Evolutionary conservation across 2,888 invertebrate species (phyloP).

Genomic region (Chloromyia formosa): DNA sequence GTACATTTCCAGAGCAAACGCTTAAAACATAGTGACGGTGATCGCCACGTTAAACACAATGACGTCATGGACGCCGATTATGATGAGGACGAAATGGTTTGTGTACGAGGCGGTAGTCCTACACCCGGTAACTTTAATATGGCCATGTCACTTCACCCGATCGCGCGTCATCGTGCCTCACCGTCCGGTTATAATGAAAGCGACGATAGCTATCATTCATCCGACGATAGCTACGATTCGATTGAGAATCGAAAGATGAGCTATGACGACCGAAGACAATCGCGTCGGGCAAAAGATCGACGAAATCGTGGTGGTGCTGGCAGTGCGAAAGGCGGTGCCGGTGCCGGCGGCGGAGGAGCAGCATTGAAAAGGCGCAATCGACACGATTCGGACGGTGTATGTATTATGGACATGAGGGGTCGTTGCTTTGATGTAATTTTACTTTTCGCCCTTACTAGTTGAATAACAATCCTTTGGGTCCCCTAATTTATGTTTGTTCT

Average conservation of each 20-base stretch:
- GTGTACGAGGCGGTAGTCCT: constrained; percentile 81
- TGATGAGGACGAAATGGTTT: constrained; percentile 83
- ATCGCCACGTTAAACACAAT: background rate
- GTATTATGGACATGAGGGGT: constrained; percentile 87
- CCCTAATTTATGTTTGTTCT: no score
- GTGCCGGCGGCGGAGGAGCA: constrained; percentile 66
- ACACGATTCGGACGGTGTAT: constrained; percentile 77
- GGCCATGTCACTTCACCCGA: constrained; percentile 30
- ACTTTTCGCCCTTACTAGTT: background rate
- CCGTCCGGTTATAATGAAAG: constrained; percentile 65
- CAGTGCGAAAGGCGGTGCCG: constrained; percentile 64
- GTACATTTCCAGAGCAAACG: background rate
- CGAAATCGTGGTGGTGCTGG: constrained; percentile 52
- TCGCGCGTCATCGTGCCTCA: constrained; percentile 54
- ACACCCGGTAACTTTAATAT: background rate
- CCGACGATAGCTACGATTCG: constrained; percentile 67
- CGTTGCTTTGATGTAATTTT: constrained; percentile 76
- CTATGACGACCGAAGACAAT: constrained; percentile 63
- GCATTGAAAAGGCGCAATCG: constrained; percentile 67
- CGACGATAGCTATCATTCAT: constrained; percentile 66
- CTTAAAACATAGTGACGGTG: background rate
- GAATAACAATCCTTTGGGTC: no score
- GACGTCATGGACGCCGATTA: constrained; percentile 54
- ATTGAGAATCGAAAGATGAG: constrained; percentile 61
- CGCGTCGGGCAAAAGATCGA: constrained; percentile 62